Base-by-base conservation (phyloP, 1,140 invertebrate species). In the Drosophila azteca region DNA sequence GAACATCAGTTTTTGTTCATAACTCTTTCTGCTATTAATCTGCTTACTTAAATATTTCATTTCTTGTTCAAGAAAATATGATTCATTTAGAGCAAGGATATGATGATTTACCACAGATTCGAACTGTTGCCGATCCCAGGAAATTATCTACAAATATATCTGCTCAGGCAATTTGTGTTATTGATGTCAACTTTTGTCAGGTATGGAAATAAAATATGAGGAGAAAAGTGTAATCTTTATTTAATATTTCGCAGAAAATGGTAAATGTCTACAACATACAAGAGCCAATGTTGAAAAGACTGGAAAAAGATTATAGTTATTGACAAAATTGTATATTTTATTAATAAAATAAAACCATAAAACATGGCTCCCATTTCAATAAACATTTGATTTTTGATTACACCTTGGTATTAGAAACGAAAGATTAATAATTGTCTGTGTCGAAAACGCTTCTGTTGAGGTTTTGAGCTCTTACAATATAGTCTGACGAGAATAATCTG, bases 41-140 rank as follows among this genome's bases (percentile, higher is more conserved):
- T n/a, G n/a, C n/a, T n/a, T n/a, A n/a, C n/a, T n/a, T 20, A 20
- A 77, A 78, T 39, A 22, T 90, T 4, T 80, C 88, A 20, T 90
- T 90, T 60, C 58, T 90, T 43, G 49, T 78, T 9, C 77, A 77
- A 45, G 88, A 90, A 48, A 78, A 89, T 51, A 41, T 62, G 7
- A 58, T 90, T 44, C 17, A 29, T 6, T 43, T 90, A 43, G 48
- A 57, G 39, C 72, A 61, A 22, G 83, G 67, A 3, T 44, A 61
- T 1, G 83, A 90, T 59, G 58, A 46, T 6, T 57, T 84, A 11
- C 88, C 89, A 6, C 50, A 82, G 24, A 45, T 85, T 2, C 17
- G 9, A n/a, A 29, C 80, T 3, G 76, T 59, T 13, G 15, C 52
- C 0, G 43, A 26, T 44, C 17, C 45, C 7, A 53, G 43, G n/a